Percentiles rank a stretch among this genome's conserved stretches.
phyloP scores from a whole-genome alignment of 2,113 vertebrate genomes.

The Tragelaphus buxtoni region DNA sequence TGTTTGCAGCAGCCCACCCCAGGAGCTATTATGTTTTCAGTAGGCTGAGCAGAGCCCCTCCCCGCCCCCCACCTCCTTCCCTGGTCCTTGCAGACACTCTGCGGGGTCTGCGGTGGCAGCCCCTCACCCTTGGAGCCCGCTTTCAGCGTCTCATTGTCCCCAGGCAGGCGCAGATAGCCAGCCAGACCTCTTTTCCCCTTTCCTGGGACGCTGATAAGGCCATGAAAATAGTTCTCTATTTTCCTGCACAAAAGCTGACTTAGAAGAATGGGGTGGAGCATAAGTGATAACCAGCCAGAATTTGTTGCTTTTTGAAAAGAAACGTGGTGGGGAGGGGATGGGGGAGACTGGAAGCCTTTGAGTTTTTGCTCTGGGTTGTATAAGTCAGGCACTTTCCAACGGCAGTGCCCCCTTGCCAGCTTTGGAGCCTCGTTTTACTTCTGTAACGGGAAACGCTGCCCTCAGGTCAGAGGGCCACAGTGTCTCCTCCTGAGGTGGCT shows the following conservation, averaged over 20 bases:
- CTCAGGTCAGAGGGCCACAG: not conserved
- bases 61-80: conserved; percentile 69
- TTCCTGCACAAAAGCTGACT: conserved; percentile 65
- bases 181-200: conserved; percentile 81
- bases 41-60: conserved; percentile 72
- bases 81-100: conserved; percentile 65
- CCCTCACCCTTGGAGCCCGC: conserved; percentile 66
- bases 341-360: not conserved
- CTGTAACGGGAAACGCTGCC: not conserved
- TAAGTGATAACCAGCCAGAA: conserved; percentile 57
- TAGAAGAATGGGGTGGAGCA: conserved; percentile 69
- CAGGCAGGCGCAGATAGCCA: conserved; percentile 77
- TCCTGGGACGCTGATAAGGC: conserved; percentile 82
- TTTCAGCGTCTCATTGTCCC: conserved; percentile 80
- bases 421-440: not conserved
- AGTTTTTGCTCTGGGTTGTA: not conserved
- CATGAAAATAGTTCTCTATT: conserved; percentile 78
- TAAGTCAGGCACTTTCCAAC: not conserved
- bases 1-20: conserved; percentile 82
- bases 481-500: not conserved
- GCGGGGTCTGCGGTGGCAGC: conserved; percentile 37
- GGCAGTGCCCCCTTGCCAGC: not conserved
- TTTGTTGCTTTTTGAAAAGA: conserved; percentile 55
- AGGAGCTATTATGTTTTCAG: conserved; percentile 83
- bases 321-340: not conserved